Evolutionary conservation across 2,797 vertebrate genomes (phyloP).

Genomic region (Mustela erminea): DNA sequence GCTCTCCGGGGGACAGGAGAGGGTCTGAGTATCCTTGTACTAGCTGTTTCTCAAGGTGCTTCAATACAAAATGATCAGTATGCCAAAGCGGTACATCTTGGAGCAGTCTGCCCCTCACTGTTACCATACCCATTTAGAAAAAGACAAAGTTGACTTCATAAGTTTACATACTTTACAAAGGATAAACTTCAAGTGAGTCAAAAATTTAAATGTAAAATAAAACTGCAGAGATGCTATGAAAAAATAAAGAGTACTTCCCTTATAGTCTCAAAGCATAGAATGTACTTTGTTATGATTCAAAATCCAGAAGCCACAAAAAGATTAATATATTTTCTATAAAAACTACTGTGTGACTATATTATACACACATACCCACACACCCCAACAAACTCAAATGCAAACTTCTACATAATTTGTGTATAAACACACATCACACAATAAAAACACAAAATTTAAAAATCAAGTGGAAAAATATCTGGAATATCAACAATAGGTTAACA

Average conservation of each 20-base stretch:
- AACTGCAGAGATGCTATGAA: background rate
- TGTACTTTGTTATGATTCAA: background rate
- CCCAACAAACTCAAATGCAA: background rate
- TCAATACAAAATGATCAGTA: background rate
- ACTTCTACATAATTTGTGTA: background rate
- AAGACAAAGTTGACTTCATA: background rate
- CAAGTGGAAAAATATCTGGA: background rate
- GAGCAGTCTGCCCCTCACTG: background rate
- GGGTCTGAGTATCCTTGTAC: background rate
- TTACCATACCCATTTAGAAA: background rate
- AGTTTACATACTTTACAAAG: background rate
- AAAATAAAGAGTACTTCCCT: background rate
- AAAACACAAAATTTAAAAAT: background rate
- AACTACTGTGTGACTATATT: background rate
- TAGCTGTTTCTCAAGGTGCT: background rate
- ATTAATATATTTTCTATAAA: conserved; percentile 11
- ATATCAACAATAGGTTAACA: background rate
- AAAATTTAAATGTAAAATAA: conserved; percentile 43
- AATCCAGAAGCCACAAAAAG: conserved; percentile 25
- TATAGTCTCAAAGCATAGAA: background rate
- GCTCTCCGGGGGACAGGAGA: background rate
- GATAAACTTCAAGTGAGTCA: background rate
- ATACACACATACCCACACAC: background rate
- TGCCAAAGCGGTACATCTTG: background rate
- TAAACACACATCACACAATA: background rate